Conservation (phyloP, 1,140 invertebrate species). For the Papilio dardanus region DNA sequence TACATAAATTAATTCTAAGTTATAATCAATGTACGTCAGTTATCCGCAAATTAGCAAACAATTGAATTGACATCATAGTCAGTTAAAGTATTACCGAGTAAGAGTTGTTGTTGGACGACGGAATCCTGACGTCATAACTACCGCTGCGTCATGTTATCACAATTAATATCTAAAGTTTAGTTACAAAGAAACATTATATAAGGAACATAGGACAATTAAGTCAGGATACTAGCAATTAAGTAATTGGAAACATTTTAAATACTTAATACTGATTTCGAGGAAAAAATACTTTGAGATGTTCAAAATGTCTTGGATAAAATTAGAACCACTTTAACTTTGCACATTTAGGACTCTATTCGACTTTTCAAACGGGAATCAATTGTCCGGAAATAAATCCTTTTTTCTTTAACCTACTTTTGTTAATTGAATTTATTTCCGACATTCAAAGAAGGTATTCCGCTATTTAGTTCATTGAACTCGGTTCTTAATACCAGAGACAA, state of each 20-base stretch:
- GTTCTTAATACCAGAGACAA: background rate
- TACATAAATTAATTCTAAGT: background rate
- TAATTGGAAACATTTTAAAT: no score
- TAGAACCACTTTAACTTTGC: conserved; percentile 1
- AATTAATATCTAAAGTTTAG: conserved; percentile 5
- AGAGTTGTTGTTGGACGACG: conserved; percentile 1
- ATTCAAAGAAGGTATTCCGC: background rate
- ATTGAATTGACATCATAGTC: conserved; percentile 16
- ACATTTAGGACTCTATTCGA: background rate
- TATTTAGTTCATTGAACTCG: background rate
- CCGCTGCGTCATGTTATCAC: background rate
- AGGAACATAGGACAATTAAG: background rate
- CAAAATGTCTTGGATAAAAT: background rate
- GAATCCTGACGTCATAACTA: conserved; percentile 8
- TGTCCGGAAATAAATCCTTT: background rate
- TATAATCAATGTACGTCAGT: background rate
- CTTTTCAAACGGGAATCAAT: conserved; percentile 8
- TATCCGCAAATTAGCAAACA: background rate
- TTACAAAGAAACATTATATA: background rate
- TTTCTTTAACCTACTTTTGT: conserved; percentile 15
- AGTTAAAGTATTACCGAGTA: conserved; percentile 14
- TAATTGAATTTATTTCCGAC: conserved; percentile 10
- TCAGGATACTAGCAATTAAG: background rate
- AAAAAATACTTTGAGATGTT: background rate
- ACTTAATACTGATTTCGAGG: no score